Evolutionary conservation across 2,797 vertebrate species (phyloP), one percentile per base, ranked within the genome.

Genomic region (Aulostomus chinensis): DNA sequence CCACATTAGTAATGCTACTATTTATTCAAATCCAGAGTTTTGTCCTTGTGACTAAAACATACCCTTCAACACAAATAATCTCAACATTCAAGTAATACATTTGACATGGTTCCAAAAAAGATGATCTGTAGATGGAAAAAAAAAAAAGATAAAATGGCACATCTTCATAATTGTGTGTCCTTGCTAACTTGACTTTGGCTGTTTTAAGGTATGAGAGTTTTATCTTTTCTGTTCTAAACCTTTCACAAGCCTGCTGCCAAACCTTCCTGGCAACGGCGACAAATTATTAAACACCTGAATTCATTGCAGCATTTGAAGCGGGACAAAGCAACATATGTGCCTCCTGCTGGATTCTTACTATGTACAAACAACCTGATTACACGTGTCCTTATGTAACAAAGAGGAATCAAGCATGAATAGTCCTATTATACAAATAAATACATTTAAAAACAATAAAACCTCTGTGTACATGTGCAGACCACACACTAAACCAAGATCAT

Each of bases 41-140:
- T 67, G 63, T 72, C 83, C 78, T 68, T 51, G 39, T 45, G 46
- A 76, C 76, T 63, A 50, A 57, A 41, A 60, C 53, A 45, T 78
- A 36, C 75, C 62, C 76, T 75, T 64, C 68, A 55, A 81, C 72
- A 74, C 51, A 73, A 70, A 77, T 66, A 45, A 73, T 63, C 70
- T 74, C 73, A 78, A 84, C 62, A 86, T 92, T 92, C 90, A 92
- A 92, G 90, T 92, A 91, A 85, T 86, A 86, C 54, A 79, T 88
- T 83, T 77, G 67, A 80, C 73, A 78, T 66, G 37, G 57, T 69
- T 46, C 69, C 55, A 7, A 26, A 24, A 61, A 64, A 81, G 78
- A 71, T 2, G 4, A 73, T 75, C 58, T 56, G 39, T 51, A 76
- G 73, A 73, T 41, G 36, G 70, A 76, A 68, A 29, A 32, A 74